Evolutionary conservation across 1,140 invertebrate species (phyloP).

Genomic region (Ptiloglossa arizonensis): DNA sequence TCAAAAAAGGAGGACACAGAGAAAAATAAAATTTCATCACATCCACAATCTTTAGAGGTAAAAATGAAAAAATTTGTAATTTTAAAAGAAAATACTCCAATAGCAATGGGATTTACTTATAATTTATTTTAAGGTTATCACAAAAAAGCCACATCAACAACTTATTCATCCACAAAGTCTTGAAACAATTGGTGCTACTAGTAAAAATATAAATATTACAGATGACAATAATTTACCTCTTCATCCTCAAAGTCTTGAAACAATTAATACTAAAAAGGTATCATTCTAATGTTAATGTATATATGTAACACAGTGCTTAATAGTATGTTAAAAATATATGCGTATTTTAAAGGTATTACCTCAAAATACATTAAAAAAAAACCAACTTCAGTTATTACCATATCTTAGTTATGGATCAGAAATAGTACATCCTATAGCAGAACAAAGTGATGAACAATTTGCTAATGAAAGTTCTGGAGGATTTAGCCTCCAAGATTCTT

Average conservation of each 20-base stretch:
- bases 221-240: conserved; percentile 81
- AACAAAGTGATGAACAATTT: conserved; percentile 90
- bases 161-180: conserved; percentile 80
- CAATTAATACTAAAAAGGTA: conserved; percentile 80
- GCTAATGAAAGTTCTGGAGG: conserved; percentile 75
- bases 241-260: conserved; percentile 80
- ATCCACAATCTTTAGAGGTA: conserved; percentile 80
- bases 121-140: conserved; percentile 72
- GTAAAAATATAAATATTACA: conserved; percentile 75
- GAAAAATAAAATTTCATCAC: conserved; percentile 80
- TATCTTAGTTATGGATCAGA: conserved; percentile 88
- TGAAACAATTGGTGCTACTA: conserved; percentile 79
- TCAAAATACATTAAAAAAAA: conserved; percentile 79
- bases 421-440: conserved; percentile 91
- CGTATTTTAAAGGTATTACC: conserved; percentile 72
- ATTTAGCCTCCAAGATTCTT: conserved; percentile 83
- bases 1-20: conserved; percentile 77
- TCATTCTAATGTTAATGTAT: neutral
- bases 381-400: conserved; percentile 82
- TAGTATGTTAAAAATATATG: conserved; percentile 24
- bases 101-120: neutral
- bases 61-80: neutral
- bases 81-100: neutral
- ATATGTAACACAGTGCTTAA: neutral
- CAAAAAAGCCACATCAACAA: conserved; percentile 77